Conservation (phyloP, 2,113 vertebrate genomes). For the Natator depressus region DNA sequence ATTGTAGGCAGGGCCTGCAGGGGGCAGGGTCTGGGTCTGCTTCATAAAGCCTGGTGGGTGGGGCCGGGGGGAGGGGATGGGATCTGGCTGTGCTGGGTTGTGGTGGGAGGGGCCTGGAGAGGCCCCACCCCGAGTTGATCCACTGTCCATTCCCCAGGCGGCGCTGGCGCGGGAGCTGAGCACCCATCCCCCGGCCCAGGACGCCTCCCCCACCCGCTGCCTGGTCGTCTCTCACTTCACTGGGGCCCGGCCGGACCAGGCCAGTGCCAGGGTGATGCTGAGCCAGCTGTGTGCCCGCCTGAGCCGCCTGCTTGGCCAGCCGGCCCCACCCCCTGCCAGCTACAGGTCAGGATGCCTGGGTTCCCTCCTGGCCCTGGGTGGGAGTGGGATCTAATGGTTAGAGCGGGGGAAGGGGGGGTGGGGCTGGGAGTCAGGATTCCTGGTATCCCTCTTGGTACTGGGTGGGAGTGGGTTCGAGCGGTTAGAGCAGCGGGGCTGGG, state of each 20-base stretch:
- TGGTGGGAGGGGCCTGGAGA: background rate
- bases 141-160: conserved; percentile 39
- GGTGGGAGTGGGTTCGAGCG: no score
- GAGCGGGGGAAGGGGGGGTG: background rate
- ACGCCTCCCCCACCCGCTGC: conserved; percentile 39
- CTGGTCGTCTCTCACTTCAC: conserved; percentile 86
- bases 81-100: background rate
- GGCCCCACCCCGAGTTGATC: conserved; percentile 22
- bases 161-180: background rate
- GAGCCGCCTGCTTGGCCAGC: conserved; percentile 55
- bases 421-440: no score
- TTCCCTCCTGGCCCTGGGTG: background rate
- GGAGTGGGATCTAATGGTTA: background rate
- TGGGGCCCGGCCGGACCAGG: conserved; percentile 82
- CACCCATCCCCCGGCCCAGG: background rate
- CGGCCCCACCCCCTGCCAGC: conserved; percentile 57
- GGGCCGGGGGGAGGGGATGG: no score
- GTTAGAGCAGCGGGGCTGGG: no score
- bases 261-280: conserved; percentile 79
- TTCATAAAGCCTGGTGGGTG: background rate
- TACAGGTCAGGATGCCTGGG: conserved; percentile 77
- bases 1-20: no score
- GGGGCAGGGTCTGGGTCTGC: no score
- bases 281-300: conserved; percentile 79
- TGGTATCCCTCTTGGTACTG: no score